phyloP scores from a whole-genome alignment of 2,797 vertebrate species.

The Cuculus canorus region DNA sequence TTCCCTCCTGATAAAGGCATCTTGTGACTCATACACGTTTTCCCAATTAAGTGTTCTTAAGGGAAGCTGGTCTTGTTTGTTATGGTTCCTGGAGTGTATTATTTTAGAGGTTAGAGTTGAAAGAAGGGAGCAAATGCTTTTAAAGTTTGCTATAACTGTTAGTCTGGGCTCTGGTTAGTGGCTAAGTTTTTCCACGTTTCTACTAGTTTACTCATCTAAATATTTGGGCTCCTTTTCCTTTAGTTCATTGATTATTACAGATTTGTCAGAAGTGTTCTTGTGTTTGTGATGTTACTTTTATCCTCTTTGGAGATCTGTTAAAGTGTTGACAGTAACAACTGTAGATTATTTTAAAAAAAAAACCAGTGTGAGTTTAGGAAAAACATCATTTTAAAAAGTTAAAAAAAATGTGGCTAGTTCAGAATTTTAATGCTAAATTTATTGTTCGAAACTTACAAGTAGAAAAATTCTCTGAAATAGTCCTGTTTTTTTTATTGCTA shows the following conservation, averaged over 20 bases:
- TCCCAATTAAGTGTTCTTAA: constrained; percentile 27
- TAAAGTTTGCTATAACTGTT: not conserved
- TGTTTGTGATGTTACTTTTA: not conserved
- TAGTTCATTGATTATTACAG: not conserved
- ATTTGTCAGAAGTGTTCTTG: not conserved
- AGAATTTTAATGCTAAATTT: not conserved
- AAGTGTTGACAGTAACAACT: not conserved
- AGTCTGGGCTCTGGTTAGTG: not conserved
- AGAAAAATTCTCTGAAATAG: not conserved
- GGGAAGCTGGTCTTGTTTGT: constrained; percentile 17
- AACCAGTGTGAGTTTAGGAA: not conserved
- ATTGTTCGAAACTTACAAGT: not conserved
- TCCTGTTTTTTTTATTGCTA: not conserved
- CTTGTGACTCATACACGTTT: not conserved
- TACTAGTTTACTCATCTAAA: not conserved
- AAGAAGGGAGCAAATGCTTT: constrained; percentile 11
- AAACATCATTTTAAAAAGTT: not conserved
- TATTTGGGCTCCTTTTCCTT: not conserved
- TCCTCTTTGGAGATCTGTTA: not conserved
- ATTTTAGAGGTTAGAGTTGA: not conserved
- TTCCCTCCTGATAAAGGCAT: not conserved
- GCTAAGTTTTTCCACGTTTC: not conserved
- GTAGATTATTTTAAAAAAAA: not conserved
- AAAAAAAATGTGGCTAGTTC: not conserved
- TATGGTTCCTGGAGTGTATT: constrained; percentile 1